These are phyloP conservation scores for Steatornis caripensis DNA, from an alignment of 2,113 vertebrate genomes.

Conservation along the genomic window DNA sequence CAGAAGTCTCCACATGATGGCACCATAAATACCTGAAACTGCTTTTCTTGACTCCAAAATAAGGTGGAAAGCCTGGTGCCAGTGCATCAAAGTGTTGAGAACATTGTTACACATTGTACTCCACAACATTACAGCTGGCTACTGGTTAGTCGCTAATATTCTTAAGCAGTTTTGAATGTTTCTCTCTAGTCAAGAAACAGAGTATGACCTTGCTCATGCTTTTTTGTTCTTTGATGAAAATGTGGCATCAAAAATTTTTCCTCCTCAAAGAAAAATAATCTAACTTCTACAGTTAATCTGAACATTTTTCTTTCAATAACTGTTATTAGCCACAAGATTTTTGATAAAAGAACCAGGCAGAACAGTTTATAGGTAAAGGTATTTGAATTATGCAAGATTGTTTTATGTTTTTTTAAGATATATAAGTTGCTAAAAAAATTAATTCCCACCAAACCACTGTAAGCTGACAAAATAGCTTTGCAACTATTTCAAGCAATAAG, in stretches of 20 bases:
- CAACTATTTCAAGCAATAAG: neutral
- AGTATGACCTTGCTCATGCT: neutral
- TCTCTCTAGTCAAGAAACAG: neutral
- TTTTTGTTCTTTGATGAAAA: neutral
- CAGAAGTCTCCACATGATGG: conserved; percentile 26
- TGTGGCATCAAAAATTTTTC: neutral
- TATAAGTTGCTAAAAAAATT: neutral
- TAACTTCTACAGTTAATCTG: neutral
- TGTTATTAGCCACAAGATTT: neutral
- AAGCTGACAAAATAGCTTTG: neutral
- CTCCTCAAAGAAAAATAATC: neutral
- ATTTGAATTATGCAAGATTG: accelerated
- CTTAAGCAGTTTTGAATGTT: neutral
- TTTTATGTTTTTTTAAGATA: neutral
- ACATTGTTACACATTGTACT: neutral
- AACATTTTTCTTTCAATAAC: neutral
- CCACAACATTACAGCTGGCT: neutral
- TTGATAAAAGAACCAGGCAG: neutral
- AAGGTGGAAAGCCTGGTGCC: neutral
- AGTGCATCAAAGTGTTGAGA: neutral
- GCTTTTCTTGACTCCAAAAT: neutral
- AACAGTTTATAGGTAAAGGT: neutral
- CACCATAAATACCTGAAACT: conserved; percentile 18
- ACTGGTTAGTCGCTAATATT: neutral
- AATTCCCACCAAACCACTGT: neutral